Conservation (phyloP, 2,888 invertebrate genomes). For the Incurvaria masculella region DNA sequence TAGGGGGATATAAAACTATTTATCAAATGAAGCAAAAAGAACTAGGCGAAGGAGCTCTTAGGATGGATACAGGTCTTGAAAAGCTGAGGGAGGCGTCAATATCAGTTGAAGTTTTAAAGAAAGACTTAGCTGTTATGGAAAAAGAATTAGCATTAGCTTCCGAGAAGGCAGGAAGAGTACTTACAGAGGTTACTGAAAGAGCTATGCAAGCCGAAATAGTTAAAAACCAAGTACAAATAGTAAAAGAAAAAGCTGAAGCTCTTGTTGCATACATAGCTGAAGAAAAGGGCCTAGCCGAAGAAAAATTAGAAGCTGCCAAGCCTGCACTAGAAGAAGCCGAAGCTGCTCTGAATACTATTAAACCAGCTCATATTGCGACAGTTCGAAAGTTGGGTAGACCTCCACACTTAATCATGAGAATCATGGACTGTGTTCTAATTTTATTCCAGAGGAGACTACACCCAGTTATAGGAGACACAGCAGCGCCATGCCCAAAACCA, state of each 20-base stretch:
- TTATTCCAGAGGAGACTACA: constrained; percentile 88
- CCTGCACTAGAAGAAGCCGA: constrained; percentile 96
- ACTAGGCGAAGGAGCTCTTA: constrained; percentile 81
- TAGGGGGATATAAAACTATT: constrained; percentile 92
- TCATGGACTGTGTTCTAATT: constrained; percentile 95
- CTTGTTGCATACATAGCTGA: constrained; percentile 82
- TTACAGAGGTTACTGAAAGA: constrained; percentile 87
- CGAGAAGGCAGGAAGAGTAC: constrained; percentile 83
- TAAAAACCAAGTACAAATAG: constrained; percentile 93
- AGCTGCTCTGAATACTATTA: constrained; percentile 91
- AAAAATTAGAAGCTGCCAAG: constrained; percentile 91
- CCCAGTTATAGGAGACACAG: constrained; percentile 74
- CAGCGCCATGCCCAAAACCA: constrained; percentile 85
- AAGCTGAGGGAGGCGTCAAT: constrained; percentile 94
- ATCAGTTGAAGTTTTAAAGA: constrained; percentile 87
- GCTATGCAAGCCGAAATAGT: constrained; percentile 95
- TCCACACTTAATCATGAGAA: constrained; percentile 95
- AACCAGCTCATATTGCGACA: constrained; percentile 94
- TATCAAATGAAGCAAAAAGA: constrained; percentile 88
- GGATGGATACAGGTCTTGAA: constrained; percentile 95
- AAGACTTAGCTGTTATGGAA: constrained; percentile 92
- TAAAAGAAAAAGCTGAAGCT: constrained; percentile 93
- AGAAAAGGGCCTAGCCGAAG: constrained; percentile 89
- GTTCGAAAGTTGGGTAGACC: constrained; percentile 93
- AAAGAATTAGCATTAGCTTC: constrained; percentile 90